Base-by-base conservation (phyloP, 2,113 vertebrate species). In the Fulica atra region DNA sequence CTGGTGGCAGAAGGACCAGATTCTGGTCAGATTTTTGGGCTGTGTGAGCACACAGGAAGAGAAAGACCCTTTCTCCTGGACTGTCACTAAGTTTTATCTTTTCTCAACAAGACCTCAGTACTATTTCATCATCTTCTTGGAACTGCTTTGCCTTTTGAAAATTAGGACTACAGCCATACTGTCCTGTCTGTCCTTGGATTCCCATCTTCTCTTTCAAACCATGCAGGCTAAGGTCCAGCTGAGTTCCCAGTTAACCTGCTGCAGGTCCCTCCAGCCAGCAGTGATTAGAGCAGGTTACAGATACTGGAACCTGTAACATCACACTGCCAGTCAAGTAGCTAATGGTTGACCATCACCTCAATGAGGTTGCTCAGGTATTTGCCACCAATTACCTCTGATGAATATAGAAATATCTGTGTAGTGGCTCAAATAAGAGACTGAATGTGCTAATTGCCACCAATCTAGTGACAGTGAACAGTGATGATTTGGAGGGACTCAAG, bases 291-390 rank as follows among this genome's bases (percentile, higher is more conserved):
- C 18, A 68, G 12, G 25, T 64, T 31, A 11, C 33, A 51, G 56
- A 46, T 17, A 1, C n/a, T 53, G 70, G 8, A 85, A 28, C 16
- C 26, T 44, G 19, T 26, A 54, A 11, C 14, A 16, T 20, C 38
- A 11, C 26, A 4, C 0, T 0, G 4, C 6, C 48, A 82, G 48
- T 10, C 35, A 48, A 76, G 23, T 19, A 82, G 38, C 6, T 64
- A 72, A 18, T 65, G 54, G 29, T 20, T 33, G 28, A 31, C 42
- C 63, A 11, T 21, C 51, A 70, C 24, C 10, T 54, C 28, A 50
- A 38, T 68, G 13, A 76, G 31, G 36, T 4, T 42, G 10, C 26
- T 88, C 16, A 51, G 26, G 20, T 4, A 26, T 81, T 94, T 74
- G 8, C 19, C 11, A 66, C n/a, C 28, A 79, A 2, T 26, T 46